Base-by-base conservation (phyloP, 2,797 vertebrate genomes). In the Typhlichthys eigenmanni region DNA sequence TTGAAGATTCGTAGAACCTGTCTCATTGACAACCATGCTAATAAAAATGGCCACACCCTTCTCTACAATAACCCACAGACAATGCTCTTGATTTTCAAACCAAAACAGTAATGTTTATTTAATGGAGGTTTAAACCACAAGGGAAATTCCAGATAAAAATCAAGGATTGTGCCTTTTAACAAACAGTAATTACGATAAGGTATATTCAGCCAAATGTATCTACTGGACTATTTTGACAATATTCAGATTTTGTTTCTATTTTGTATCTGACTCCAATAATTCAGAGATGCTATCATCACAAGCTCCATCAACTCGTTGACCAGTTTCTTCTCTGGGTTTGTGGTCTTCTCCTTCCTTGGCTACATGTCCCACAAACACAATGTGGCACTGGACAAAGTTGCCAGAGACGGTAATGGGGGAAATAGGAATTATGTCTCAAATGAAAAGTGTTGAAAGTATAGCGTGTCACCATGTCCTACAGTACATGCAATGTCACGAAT, bases 311-410 rank as follows among this genome's bases (percentile, higher is more conserved):
- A 96, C 84, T 96, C 95, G 19, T 83, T 96, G 78, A 96, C 95
- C 13, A 96, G 95, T 79, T 96, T 96, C 88, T 96, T 96, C 90
- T 96, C 95, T 0, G 95, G 95, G 48, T 96, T 96, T 16, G 95
- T 96, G 74, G 95, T 96, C 78, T 96, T 96, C 88, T 96, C 95
- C 60, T 96, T 96, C 86, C 89, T 96, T 64, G 95, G 95, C 4
- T 95, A 96, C 82, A 93, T 96, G 94, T 93, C 95, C 3, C 89
- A 95, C 68, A 95, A 95, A 69, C 95, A 96, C 89, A 94, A 91
- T 0, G 94, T 96, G 19, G 85, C 93, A 71, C 89, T 96, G 5
- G 93, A 94, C 68, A 94, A 95, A 61, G 95, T 96, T 47, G 95
- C 93, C 62, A 93, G 92, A 75, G 95, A 96, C 0, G 95, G 95